phyloP scores from a whole-genome alignment of 2,888 invertebrate genomes.

The Amiota communis region DNA sequence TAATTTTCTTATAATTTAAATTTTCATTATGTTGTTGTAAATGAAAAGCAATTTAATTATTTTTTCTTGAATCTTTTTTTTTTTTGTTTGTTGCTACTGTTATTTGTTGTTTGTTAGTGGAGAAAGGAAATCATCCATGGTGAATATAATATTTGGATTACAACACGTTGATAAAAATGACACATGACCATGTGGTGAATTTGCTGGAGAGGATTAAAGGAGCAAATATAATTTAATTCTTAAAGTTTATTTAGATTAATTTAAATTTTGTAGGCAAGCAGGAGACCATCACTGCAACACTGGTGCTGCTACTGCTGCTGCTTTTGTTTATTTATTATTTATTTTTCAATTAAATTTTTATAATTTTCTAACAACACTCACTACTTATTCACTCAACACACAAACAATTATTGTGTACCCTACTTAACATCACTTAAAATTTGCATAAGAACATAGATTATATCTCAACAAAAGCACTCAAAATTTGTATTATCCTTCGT shows the following conservation, averaged over 20 bases:
- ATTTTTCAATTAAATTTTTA: neutral
- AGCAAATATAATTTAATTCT: no score
- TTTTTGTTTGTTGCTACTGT: no score
- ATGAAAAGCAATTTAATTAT: no score
- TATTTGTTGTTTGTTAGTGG: no score
- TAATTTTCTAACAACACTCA: conserved; percentile 5
- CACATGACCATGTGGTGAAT: neutral
- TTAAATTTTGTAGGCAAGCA: no score
- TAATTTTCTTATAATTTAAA: no score
- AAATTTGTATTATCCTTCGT: conserved; percentile 14
- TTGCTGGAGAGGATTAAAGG: neutral
- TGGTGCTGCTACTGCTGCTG: conserved; percentile 5
- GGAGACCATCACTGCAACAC: no score
- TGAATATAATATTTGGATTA: no score
- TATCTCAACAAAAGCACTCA: conserved; percentile 24
- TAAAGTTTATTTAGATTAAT: no score
- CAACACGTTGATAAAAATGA: neutral
- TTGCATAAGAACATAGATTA: neutral
- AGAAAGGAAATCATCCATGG: no score
- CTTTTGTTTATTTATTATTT: conserved; percentile 22
- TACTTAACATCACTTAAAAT: neutral
- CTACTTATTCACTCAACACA: conserved; percentile 21
- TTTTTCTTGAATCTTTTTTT: no score
- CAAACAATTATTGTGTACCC: neutral
- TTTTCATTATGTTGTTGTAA: no score